A percentile compares a stretch with the other conserved stretches of the same genome.
These are phyloP conservation scores for Lysandra coridon DNA, from an alignment of 2,888 invertebrate genomes.

Conservation along the genomic window DNA sequence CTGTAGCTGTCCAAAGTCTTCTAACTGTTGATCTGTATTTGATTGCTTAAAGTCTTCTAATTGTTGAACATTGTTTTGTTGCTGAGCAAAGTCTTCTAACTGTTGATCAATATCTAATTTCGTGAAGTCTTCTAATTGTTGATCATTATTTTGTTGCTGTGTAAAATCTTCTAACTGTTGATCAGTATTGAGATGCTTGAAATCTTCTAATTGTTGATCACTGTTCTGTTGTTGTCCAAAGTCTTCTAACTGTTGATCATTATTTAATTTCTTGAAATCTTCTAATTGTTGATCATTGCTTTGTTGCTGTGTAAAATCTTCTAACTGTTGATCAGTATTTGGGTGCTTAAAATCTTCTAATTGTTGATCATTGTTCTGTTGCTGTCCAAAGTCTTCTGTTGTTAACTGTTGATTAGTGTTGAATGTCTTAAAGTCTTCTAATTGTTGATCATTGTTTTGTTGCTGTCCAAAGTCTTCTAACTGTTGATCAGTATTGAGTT, in stretches of 20 bases:
- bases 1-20: constrained; percentile 36
- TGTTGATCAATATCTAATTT: background rate
- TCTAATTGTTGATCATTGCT: background rate
- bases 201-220: constrained; percentile 42
- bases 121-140: constrained; percentile 30
- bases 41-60: constrained; percentile 38
- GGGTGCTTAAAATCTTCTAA: constrained; percentile 28
- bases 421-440: constrained; percentile 31
- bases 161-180: constrained; percentile 31
- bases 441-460: constrained; percentile 38
- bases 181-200: constrained; percentile 28
- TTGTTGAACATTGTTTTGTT: constrained; percentile 41
- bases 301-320: background rate
- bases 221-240: constrained; percentile 32
- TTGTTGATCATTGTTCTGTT: constrained; percentile 27
- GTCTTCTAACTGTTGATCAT: constrained; percentile 30
- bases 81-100: constrained; percentile 18
- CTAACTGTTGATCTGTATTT: constrained; percentile 41
- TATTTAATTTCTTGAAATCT: background rate
- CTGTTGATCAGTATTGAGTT: background rate
- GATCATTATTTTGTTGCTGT: constrained; percentile 38
- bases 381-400: constrained; percentile 36
- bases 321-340: constrained; percentile 27
- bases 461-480: constrained; percentile 36
- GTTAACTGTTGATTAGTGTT: constrained; percentile 33